These are phyloP conservation scores for Oreochromis tanganicae DNA, from an alignment of 2,113 vertebrate species.

Conservation along the genomic window DNA sequence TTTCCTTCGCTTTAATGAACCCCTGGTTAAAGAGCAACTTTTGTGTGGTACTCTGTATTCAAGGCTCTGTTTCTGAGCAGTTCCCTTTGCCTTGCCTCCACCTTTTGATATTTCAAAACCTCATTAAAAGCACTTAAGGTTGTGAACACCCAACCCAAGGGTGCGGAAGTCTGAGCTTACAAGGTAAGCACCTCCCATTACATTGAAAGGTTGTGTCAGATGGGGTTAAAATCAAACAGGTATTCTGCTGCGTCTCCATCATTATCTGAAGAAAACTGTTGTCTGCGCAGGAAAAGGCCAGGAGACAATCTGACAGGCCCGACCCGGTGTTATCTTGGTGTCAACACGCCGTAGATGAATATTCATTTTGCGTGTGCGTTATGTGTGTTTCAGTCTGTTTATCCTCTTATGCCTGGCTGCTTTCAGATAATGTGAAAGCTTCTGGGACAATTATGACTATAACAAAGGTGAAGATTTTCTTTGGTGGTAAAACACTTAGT, in stretches of 20 bases:
- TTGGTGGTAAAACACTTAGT: background rate
- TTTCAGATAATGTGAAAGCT: constrained; percentile 16
- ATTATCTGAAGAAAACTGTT: constrained; percentile 22
- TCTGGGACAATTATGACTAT: background rate
- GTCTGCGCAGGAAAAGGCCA: constrained; percentile 32
- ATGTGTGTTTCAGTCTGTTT: background rate
- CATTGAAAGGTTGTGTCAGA: constrained; percentile 46
- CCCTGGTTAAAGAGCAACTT: background rate
- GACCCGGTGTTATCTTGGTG: constrained; percentile 42
- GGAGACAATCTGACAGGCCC: constrained; percentile 45
- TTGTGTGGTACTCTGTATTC: background rate
- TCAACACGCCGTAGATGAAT: constrained; percentile 54
- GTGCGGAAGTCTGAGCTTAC: background rate
- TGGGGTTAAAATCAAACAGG: constrained; percentile 45
- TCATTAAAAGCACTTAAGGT: constrained; percentile 44
- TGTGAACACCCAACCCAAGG: background rate
- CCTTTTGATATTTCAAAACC: constrained; percentile 41
- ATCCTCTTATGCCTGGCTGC: background rate
- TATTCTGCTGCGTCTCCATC: constrained; percentile 6
- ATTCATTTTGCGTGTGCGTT: constrained; percentile 40
- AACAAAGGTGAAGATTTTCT: background rate
- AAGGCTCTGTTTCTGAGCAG: background rate
- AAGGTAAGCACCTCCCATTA: constrained; percentile 26
- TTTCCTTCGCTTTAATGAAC: background rate
- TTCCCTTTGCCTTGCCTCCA: background rate